Base-by-base conservation (phyloP, 2,113 vertebrate species). In the Heterotis niloticus region DNA sequence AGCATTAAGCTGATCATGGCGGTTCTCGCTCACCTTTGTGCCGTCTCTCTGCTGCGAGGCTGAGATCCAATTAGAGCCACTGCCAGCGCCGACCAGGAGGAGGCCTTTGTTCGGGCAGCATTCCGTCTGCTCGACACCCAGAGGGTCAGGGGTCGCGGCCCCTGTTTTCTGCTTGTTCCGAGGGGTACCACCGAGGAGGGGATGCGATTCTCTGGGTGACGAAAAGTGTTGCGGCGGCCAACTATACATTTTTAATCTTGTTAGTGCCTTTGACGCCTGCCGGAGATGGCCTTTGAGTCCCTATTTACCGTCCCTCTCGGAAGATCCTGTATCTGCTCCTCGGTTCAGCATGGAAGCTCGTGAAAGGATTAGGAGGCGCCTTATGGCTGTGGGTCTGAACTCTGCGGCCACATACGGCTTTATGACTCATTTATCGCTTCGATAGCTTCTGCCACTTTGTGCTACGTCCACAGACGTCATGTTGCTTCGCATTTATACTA, bases 1-100 rank as follows among this genome's bases (percentile, higher is more conserved):
- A 12, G 60, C 26, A 67, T 54, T 81, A 79, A 81, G 83, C 80
- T 83, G 72, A 85, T 83, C 78, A 82, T 52, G 34, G 23, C 68
- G 82, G 59, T 69, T 80, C 70, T 83, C 10, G 56, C 28, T 66
- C 69, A 81, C 80, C 70, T 81, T n/a, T 81, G 70, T 5, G 10
- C 44, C 64, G 29, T 79, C 77, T 72, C 77, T 52, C 24, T 65
- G 67, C 24, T 57, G 69, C 20, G 29, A 57, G 75, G 20, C 44
- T 24, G 77, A 64, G 57, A 79, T 79, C 77, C 72, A 82, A 79
- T 82, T 79, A 82, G 64, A 52, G 34, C 17, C 64, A 68, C 71
- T 72, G n/a, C 24, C 70, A 26, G 28, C 16, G 26, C 76, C 12
- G 54, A 51, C 28, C 54, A 24, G n/a, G 29, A 56, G n/a, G 23